These are phyloP conservation scores for Ephestia elutella DNA, from an alignment of 1,140 invertebrate genomes.

Conservation along the genomic window DNA sequence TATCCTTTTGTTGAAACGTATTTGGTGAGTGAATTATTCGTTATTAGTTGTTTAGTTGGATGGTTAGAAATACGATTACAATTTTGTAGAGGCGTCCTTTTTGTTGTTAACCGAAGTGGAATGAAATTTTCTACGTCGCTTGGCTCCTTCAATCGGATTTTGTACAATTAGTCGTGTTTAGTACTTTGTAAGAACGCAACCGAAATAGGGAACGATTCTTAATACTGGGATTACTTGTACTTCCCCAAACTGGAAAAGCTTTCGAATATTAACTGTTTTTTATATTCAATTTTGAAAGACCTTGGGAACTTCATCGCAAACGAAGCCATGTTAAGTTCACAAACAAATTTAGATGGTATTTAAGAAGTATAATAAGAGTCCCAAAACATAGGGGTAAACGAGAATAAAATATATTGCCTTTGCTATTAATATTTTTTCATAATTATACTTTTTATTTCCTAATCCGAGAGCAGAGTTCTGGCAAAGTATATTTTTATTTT, in stretches of 20 bases:
- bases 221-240: not conserved
- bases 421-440: no score
- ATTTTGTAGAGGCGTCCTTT: constrained; percentile 43
- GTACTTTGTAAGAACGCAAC: constrained; percentile 39
- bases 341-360: no score
- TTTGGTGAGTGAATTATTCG: constrained; percentile 46
- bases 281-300: not conserved
- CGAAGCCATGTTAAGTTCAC: no score
- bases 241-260: not conserved
- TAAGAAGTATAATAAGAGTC: no score
- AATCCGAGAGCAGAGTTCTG: no score
- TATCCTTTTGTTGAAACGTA: constrained; percentile 17
- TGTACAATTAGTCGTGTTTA: constrained; percentile 52
- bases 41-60: constrained; percentile 44
- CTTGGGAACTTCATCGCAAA: constrained; percentile 3
- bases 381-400: no score
- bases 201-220: constrained; percentile 29
- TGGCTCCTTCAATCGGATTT: constrained; percentile 53
- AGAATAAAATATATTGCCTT: no score
- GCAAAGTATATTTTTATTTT: no score
- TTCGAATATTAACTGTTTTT: not conserved
- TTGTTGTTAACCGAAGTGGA: constrained; percentile 42
- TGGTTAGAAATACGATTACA: constrained; percentile 47
- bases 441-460: no score
- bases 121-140: constrained; percentile 51